Conservation (phyloP, 2,113 vertebrate genomes). For the Axis porcinus region DNA sequence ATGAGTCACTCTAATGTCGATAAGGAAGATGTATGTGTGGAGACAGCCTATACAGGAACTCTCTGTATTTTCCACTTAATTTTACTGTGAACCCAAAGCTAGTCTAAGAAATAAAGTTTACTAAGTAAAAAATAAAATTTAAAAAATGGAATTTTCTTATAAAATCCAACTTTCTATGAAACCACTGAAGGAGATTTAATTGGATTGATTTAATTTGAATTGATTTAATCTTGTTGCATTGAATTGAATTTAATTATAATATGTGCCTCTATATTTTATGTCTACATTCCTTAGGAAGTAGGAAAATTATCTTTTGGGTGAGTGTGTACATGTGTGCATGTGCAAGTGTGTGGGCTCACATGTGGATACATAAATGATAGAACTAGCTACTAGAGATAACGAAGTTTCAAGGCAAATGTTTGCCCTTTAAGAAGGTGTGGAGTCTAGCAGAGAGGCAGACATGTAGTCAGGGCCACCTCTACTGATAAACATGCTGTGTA, state of each 20-base stretch:
- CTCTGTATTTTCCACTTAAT: background rate
- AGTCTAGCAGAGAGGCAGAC: background rate
- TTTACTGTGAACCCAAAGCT: background rate
- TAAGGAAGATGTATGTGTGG: no score
- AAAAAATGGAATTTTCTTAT: background rate
- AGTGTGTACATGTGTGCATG: background rate
- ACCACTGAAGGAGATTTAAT: background rate
- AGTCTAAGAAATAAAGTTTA: background rate
- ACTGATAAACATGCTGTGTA: background rate
- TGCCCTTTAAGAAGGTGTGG: background rate
- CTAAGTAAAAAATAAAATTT: background rate
- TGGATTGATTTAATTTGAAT: background rate
- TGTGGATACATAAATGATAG: background rate
- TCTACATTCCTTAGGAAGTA: background rate
- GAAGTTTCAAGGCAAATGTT: background rate
- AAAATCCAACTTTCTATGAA: background rate
- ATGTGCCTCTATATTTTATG: background rate
- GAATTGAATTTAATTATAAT: background rate
- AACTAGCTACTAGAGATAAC: background rate
- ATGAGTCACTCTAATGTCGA: background rate
- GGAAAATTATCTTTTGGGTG: background rate
- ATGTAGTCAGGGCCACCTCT: background rate
- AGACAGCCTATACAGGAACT: background rate
- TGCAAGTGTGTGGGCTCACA: background rate
- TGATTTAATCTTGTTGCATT: background rate